A percentile compares a stretch with the other conserved stretches of the same genome.
phyloP scores from a whole-genome alignment of 1,140 invertebrate genomes.

The Lordiphosa clarofinis region DNA sequence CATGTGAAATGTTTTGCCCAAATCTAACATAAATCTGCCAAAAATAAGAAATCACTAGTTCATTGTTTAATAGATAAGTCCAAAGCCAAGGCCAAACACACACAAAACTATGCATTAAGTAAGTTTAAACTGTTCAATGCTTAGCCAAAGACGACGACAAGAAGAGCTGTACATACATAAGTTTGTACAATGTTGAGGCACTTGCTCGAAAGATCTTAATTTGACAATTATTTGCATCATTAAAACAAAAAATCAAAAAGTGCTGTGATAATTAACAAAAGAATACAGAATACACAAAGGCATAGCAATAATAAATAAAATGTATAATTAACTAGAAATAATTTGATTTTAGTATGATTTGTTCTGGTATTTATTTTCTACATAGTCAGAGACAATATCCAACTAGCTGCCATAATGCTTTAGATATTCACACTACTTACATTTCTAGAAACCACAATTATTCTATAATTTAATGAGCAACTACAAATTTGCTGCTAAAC shows the following conservation, averaged over 20 bases:
- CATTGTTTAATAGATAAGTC: conserved; percentile 22
- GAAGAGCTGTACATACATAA: conserved; percentile 29
- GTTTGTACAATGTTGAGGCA: conserved; percentile 33
- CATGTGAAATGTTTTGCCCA: conserved; percentile 60
- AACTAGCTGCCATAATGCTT: conserved; percentile 37
- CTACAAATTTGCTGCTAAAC: conserved; percentile 32
- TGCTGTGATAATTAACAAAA: conserved; percentile 71
- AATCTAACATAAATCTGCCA: conserved; percentile 73
- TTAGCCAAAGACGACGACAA: conserved; percentile 20
- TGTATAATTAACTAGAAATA: conserved; percentile 7
- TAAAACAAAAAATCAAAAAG: conserved; percentile 68
- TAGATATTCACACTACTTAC: conserved; percentile 29
- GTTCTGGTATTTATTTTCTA: conserved; percentile 6
- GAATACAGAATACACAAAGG: conserved; percentile 39
- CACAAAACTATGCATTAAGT: background rate
- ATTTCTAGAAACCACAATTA: conserved; percentile 23
- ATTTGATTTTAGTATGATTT: background rate
- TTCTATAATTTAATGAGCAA: conserved; percentile 18
- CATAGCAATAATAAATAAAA: conserved; percentile 23
- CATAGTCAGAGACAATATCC: conserved; percentile 46
- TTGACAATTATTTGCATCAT: conserved; percentile 64
- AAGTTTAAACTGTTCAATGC: conserved; percentile 12
- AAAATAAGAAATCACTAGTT: conserved; percentile 30
- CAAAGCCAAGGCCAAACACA: conserved; percentile 29
- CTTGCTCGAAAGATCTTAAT: conserved; percentile 30